phyloP scores from a whole-genome alignment of 2,888 invertebrate genomes.

The Sminthurinus aureus region DNA sequence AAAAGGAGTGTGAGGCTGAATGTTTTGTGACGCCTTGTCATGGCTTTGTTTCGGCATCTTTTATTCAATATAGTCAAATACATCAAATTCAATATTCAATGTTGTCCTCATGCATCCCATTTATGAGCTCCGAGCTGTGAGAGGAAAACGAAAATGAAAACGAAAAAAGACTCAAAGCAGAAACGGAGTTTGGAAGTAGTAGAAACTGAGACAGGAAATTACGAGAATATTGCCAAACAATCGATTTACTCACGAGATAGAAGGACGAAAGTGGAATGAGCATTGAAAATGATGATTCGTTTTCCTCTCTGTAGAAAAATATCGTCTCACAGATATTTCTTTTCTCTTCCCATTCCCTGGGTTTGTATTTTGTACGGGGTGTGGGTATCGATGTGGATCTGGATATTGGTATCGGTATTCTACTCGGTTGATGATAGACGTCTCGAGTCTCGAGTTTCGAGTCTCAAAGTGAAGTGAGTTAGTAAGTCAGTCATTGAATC shows the following conservation, averaged over 20 bases:
- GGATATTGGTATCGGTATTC: neutral
- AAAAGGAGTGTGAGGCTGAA: neutral
- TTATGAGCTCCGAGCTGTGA: neutral
- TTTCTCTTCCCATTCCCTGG: neutral
- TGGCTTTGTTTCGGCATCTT: neutral
- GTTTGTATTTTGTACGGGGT: neutral
- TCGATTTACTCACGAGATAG: constrained; percentile 12
- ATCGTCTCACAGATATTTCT: neutral
- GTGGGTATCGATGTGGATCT: neutral
- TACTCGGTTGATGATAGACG: neutral
- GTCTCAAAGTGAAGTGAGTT: neutral
- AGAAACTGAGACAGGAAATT: constrained; percentile 20
- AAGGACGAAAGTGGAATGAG: neutral
- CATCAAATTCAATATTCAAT: neutral
- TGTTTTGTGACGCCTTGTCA: neutral
- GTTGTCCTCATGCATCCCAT: neutral
- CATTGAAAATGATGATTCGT: neutral
- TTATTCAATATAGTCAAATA: neutral
- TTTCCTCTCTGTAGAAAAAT: neutral
- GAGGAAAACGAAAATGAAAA: neutral
- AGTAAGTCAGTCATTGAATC: neutral
- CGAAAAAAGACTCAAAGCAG: neutral
- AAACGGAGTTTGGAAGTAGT: neutral
- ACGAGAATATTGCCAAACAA: constrained; percentile 31
- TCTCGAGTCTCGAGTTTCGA: neutral